phyloP scores from a whole-genome alignment of 2,888 invertebrate species.

The Teleiodes luculella region DNA sequence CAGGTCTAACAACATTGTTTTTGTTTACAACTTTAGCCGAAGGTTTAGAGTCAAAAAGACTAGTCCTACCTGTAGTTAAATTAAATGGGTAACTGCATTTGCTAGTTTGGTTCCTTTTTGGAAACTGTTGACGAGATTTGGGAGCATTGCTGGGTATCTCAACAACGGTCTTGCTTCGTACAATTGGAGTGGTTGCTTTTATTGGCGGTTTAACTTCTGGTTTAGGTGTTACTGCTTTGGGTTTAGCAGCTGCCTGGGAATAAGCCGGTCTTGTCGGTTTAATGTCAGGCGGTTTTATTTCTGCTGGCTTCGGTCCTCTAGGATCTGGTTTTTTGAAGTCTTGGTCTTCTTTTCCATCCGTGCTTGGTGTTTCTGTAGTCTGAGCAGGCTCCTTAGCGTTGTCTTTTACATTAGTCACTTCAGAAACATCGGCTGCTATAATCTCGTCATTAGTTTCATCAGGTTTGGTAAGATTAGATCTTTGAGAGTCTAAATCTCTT shows the following conservation, averaged over 20 bases:
- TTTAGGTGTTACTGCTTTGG: constrained; percentile 54
- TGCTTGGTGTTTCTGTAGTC: constrained; percentile 16
- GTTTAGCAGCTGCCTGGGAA: constrained; percentile 75
- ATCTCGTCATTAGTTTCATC: constrained; percentile 16
- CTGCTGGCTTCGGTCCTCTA: constrained; percentile 31
- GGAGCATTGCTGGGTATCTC: constrained; percentile 53
- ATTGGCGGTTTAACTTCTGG: constrained; percentile 53
- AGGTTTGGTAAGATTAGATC: background rate
- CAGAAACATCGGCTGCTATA: background rate
- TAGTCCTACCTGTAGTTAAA: constrained; percentile 68
- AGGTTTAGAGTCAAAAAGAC: constrained; percentile 55
- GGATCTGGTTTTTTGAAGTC: constrained; percentile 39
- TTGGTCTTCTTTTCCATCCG: constrained; percentile 38
- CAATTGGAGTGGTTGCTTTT: constrained; percentile 39
- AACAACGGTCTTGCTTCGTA: constrained; percentile 67
- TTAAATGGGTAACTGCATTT: constrained; percentile 76
- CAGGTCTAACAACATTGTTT: constrained; percentile 42
- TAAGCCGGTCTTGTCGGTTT: constrained; percentile 62
- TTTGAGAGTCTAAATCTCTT: background rate
- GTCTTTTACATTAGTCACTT: background rate
- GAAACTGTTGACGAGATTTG: constrained; percentile 43
- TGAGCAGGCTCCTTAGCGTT: constrained; percentile 14
- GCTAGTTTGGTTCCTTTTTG: constrained; percentile 55
- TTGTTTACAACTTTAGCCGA: constrained; percentile 39
- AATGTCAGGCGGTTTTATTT: constrained; percentile 20